Conservation (phyloP, 2,888 invertebrate genomes). For the Hirtodrosophila trivittata region DNA sequence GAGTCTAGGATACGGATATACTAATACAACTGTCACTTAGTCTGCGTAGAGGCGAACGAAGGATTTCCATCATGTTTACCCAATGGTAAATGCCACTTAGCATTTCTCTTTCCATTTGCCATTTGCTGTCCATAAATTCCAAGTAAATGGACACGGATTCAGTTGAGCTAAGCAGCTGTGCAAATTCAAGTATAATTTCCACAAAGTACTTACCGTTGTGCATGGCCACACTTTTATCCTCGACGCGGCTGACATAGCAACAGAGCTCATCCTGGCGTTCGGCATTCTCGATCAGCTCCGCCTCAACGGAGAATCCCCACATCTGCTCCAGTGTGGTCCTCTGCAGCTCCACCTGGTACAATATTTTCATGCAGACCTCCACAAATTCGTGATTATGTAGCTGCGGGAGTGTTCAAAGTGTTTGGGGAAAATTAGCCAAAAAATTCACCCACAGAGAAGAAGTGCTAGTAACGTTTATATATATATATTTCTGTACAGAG, state of each 20-base stretch:
- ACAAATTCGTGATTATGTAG: constrained; percentile 96
- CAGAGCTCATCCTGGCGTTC: constrained; percentile 98
- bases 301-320: constrained; percentile 99
- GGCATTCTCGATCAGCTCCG: constrained; percentile 97
- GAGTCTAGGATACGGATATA: too few species aligned
- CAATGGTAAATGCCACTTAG: constrained; percentile 29
- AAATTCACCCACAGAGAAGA: constrained; percentile 1
- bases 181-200: constrained; percentile 22
- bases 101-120: constrained; percentile 23
- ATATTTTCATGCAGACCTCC: constrained; percentile 97
- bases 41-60: too few species aligned
- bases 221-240: constrained; percentile 97
- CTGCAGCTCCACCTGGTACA: constrained; percentile 97
- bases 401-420: constrained; percentile 85
- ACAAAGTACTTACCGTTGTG: constrained; percentile 91
- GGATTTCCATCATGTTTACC: constrained; percentile 18
- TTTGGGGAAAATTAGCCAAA: constrained; percentile 37
- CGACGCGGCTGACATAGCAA: constrained; percentile 98
- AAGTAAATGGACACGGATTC: constrained; percentile 50
- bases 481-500: too few species aligned
- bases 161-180: constrained; percentile 53
- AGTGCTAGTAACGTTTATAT: too few species aligned
- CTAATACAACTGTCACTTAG: too few species aligned
- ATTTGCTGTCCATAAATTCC: constrained; percentile 53
- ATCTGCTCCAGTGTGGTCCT: constrained; percentile 95